Conservation (phyloP, 2,797 vertebrate genomes). For the Cichlasoma orientale region DNA sequence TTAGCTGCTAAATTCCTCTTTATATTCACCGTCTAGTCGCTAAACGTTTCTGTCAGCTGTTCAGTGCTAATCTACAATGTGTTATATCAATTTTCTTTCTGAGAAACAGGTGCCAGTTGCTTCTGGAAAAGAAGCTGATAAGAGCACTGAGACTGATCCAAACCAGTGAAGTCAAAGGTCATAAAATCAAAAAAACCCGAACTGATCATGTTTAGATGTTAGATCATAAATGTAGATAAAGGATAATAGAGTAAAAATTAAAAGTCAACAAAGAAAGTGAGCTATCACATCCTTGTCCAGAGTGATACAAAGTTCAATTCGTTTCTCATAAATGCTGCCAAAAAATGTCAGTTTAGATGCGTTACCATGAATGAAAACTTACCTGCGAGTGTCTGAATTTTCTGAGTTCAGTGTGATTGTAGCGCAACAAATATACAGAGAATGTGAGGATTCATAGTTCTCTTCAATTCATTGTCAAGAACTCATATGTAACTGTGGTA, state of each 20-base stretch:
- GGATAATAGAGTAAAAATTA: not conserved
- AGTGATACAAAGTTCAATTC: not conserved
- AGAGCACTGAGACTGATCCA: rapidly evolving
- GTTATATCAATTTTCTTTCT: not conserved
- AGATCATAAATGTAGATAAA: not conserved
- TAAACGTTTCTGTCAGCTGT: not conserved
- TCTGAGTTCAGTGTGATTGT: not conserved
- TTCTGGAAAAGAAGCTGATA: not conserved
- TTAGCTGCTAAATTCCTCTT: not conserved
- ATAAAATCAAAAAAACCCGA: not conserved
- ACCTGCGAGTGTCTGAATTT: constrained; percentile 30
- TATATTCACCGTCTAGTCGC: not conserved
- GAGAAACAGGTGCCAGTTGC: not conserved
- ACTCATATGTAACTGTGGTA: constrained; percentile 19
- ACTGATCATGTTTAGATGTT: not conserved
- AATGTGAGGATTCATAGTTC: not conserved
- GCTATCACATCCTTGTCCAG: not conserved
- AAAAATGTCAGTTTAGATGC: not conserved
- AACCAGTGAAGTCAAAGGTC: not conserved
- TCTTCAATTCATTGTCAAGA: constrained; percentile 14
- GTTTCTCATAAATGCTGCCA: not conserved
- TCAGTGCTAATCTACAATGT: not conserved
- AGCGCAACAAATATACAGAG: not conserved
- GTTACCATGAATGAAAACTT: constrained; percentile 18
- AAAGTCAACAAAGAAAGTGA: not conserved